Base-by-base conservation (phyloP, 2,113 vertebrate genomes). In the Eulacestoma nigropectus region DNA sequence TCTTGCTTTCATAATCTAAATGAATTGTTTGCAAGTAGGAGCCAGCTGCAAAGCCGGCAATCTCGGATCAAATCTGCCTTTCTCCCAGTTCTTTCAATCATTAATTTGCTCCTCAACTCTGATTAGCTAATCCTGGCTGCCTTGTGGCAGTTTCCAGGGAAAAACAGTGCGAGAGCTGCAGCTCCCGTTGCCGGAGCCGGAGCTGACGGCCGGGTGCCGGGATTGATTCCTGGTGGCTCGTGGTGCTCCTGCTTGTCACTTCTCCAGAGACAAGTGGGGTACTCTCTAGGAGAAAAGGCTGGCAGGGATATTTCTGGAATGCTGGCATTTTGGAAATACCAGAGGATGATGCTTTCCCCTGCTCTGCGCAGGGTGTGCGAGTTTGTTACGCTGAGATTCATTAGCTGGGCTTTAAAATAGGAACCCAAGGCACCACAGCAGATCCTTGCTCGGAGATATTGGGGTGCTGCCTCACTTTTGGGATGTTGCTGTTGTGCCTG, bases 11-110 rank as follows among this genome's bases (percentile, higher is more conserved):
- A 97, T 95, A 89, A 97, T 96, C 93, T 91, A 96, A 97, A 97
- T 96, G 97, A 96, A 97, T 96, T 97, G 97, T 97, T 97, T 97
- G 94, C 96, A 96, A 97, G 96, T 95, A 92, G 93, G 90, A 96
- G 95, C 95, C 97, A 96, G 96, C 97, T 96, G 97, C 94, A 90
- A 89, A 91, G 70, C 81, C 59, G 85, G 89, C 88, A 93, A 91
- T 92, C 94, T 77, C 37, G 0, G 77, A 81, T 92, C 91, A 82
- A 70, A 92, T 89, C 96, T 92, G 94, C 92, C 80, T 89, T 81
- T 59, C 88, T 79, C 91, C 75, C 72, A 11, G 42, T 93, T 80
- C 59, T 65, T 75, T 69, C 89, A 84, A 63, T 95, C 94, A 60
- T 87, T 95, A 93, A 95, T 95, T 97, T 86, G 65, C 62, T 95